phyloP scores from a whole-genome alignment of 1,140 invertebrate species.

The Trichomalopsis sarcophagae region DNA sequence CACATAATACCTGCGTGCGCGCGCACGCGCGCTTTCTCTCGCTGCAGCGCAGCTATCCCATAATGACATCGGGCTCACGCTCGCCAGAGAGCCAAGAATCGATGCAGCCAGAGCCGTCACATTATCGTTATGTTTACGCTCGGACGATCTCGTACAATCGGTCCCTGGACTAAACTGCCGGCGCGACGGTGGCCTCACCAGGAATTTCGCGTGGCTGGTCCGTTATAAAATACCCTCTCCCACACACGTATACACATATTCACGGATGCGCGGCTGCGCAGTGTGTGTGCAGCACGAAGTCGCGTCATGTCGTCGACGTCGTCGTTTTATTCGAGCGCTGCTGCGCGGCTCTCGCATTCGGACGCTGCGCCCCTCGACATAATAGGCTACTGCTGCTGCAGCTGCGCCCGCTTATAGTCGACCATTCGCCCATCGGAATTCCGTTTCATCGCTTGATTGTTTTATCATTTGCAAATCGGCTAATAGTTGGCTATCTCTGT shows the following conservation, averaged over 20 bases:
- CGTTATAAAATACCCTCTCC: slow-evolving; percentile 36
- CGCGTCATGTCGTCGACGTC: neutral
- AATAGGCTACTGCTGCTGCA: neutral
- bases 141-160: slow-evolving; percentile 63
- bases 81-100: slow-evolving; percentile 6
- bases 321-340: neutral
- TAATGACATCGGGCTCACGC: neutral
- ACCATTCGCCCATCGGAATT: slow-evolving; percentile 21
- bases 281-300: neutral
- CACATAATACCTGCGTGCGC: neutral
- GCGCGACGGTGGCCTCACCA: neutral
- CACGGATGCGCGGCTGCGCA: neutral
- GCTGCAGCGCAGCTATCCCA: neutral
- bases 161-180: slow-evolving; percentile 4
- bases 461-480: neutral
- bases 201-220: slow-evolving; percentile 47
- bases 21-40: too few relatives aligned
- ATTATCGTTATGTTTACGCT: slow-evolving; percentile 68
- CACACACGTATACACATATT: neutral
- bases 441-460: neutral
- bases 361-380: neutral
- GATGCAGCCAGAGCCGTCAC: slow-evolving; percentile 47
- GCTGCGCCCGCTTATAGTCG: neutral
- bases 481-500: neutral
- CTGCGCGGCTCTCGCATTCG: neutral